A percentile compares a stretch with the other conserved stretches of the same genome.
phyloP scores from a whole-genome alignment of 2,113 vertebrate genomes.

The Elgaria multicarinata region DNA sequence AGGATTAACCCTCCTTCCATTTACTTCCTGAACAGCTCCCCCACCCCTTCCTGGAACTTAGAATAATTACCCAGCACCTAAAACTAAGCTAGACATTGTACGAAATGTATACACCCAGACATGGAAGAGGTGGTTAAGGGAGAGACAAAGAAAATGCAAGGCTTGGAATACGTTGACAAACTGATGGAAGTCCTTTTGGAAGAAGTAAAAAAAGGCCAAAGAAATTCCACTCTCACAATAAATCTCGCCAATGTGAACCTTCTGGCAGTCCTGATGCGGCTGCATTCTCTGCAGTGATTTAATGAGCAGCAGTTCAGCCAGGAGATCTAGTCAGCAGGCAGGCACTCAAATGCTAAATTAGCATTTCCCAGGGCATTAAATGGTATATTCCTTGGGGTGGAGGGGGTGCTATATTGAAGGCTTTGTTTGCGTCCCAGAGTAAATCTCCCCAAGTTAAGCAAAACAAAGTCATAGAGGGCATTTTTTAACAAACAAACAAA shows the following conservation, averaged over 20 bases:
- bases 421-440: background rate
- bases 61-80: background rate
- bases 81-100: background rate
- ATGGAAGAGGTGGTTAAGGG: slow-evolving; percentile 2
- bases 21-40: no score
- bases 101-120: slow-evolving; percentile 22
- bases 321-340: slow-evolving; percentile 32
- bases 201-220: slow-evolving; percentile 6
- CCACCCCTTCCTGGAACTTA: no score
- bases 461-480: background rate
- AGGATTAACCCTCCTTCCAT: no score
- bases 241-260: slow-evolving; percentile 38
- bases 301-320: slow-evolving; percentile 32
- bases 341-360: slow-evolving; percentile 47
- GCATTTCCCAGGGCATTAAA: slow-evolving; percentile 49
- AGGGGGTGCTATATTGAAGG: background rate
- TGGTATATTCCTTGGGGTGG: background rate
- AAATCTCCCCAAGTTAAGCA: background rate
- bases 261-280: slow-evolving; percentile 25
- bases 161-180: slow-evolving; percentile 29
- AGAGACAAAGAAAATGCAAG: slow-evolving; percentile 39
- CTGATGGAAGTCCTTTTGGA: background rate
- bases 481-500: background rate
- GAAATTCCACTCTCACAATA: slow-evolving; percentile 45
- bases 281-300: slow-evolving; percentile 54